Evolutionary conservation across 2,888 invertebrate genomes (phyloP), one percentile per base, ranked within the genome.

Genomic region (Dryococelus australis): DNA sequence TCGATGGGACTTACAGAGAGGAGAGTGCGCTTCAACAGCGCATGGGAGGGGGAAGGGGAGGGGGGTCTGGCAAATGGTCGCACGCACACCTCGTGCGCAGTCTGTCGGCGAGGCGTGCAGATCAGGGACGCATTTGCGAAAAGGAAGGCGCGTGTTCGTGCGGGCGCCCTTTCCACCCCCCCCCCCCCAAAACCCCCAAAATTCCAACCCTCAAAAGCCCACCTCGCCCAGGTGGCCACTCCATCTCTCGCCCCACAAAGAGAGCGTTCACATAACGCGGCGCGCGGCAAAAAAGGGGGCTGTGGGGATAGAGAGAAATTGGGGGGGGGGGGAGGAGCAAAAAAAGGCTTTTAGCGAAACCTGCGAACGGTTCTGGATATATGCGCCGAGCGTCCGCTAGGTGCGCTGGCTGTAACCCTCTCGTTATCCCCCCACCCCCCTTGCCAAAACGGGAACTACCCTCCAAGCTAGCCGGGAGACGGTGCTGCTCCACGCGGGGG

Each of bases 191-290:
- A 35, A 4, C 35, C 35, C 2, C 4, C 2, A 35, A 35, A 35
- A n/a, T n/a, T n/a, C n/a, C n/a, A n/a, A 35, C n/a, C 65, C 65
- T 24, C 24, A 16, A 8, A 65, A n/a, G 1, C 65, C 47, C 16
- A 24, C 65, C n/a, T 24, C 65, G 20, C 65, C 65, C n/a, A 65
- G 65, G 65, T 65, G 65, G 20, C 65, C n/a, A 65, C 65, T 65
- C 65, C 65, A 65, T 65, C 65, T 65, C 65, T 65, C 65, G 65
- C n/a, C 65, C n/a, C 65, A 65, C 65, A 65, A 65, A 65, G n/a
- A 65, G 65, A n/a, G 65, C 24, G 65, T n/a, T 65, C n/a, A n/a
- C 24, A 65, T 65, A 65, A 65, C n/a, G 65, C 65, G 8, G 65
- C 24, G n/a, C 65, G 16, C 8, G 16, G 0, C 1, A 65, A 65